phyloP scores from a whole-genome alignment of 53 echinoderm and acorn worm species.

The Stichopus horrens region DNA sequence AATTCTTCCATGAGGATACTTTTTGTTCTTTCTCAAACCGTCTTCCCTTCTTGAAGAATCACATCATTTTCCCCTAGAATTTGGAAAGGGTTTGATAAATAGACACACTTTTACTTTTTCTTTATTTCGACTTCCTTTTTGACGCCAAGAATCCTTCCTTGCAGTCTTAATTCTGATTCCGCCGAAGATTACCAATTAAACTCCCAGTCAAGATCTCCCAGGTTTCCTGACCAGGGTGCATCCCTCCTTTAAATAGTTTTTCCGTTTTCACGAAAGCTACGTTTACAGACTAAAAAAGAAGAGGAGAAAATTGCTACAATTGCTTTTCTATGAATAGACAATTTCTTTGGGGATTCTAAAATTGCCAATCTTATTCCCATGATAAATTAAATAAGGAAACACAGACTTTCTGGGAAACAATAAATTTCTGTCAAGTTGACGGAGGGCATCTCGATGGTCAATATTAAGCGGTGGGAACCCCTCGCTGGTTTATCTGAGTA shows the following conservation, averaged over 20 bases:
- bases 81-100: background rate
- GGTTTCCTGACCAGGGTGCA: background rate
- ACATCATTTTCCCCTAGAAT: background rate
- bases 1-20: too few species aligned
- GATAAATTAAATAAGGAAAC: too few species aligned
- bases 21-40: too few species aligned
- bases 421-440: too few species aligned
- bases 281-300: too few species aligned
- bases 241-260: background rate
- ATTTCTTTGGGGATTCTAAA: slow-evolving; percentile 16
- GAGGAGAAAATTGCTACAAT: background rate
- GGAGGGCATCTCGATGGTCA: too few species aligned
- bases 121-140: slow-evolving; percentile 9
- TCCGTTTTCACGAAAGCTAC: background rate
- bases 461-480: too few species aligned
- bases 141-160: slow-evolving; percentile 31
- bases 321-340: slow-evolving; percentile 24
- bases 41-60: too few species aligned
- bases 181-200: slow-evolving; percentile 13
- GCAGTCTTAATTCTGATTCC: slow-evolving; percentile 11
- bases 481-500: too few species aligned
- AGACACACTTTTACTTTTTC: background rate
- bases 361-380: background rate
- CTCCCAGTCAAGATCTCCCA: background rate
- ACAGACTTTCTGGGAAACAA: too few species aligned